These are phyloP conservation scores for Galerucella nymphaeae DNA, from an alignment of 2,888 invertebrate species.

Conservation along the genomic window DNA sequence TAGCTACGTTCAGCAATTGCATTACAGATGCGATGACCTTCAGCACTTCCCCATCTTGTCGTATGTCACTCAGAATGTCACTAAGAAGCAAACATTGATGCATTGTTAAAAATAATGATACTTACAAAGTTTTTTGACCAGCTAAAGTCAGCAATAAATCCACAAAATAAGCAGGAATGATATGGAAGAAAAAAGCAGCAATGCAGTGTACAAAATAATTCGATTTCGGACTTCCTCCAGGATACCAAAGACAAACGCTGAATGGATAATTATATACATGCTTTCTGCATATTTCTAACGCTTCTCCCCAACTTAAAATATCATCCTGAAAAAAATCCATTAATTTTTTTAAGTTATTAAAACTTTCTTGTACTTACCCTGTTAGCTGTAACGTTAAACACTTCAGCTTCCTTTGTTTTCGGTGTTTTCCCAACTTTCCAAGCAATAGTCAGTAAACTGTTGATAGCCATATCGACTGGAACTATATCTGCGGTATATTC, in stretches of 20 bases:
- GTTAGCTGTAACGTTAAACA: conserved; percentile 59
- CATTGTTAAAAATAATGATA: neutral
- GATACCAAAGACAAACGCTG: conserved; percentile 82
- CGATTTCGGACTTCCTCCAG: conserved; percentile 78
- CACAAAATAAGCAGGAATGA: conserved; percentile 81
- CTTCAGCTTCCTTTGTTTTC: conserved; percentile 51
- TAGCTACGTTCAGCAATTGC: too few relatives aligned
- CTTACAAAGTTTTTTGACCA: conserved; percentile 84
- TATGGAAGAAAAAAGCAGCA: conserved; percentile 77
- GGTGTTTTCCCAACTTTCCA: conserved; percentile 70
- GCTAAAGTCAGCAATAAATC: conserved; percentile 75
- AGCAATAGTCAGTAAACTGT: conserved; percentile 80
- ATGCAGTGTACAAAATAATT: conserved; percentile 74
- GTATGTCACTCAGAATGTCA: neutral
- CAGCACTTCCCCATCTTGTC: neutral
- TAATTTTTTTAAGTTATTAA: neutral
- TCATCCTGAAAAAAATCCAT: conserved; percentile 67
- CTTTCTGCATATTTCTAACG: conserved; percentile 74
- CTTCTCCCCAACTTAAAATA: conserved; percentile 86
- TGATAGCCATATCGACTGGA: conserved; percentile 84
- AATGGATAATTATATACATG: conserved; percentile 78
- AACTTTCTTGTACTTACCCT: conserved; percentile 48
- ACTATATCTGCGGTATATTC: conserved; percentile 75
- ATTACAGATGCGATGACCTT: too few relatives aligned
- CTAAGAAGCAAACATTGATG: too few relatives aligned